Conservation (phyloP, 2,888 invertebrate genomes). For the Cristatella mucedo region DNA sequence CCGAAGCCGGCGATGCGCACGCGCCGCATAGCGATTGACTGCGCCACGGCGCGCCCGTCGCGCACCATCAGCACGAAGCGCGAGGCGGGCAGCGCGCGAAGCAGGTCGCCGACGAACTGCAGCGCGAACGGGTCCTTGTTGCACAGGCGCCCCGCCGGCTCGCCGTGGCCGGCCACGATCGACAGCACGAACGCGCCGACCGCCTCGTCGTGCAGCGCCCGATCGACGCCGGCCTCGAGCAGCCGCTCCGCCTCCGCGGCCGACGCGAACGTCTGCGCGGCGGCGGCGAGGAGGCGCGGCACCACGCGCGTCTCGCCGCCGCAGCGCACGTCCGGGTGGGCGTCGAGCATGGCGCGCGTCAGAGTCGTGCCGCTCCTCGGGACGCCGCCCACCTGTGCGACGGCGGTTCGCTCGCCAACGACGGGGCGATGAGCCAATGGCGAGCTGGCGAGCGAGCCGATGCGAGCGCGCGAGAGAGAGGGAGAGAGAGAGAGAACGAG, state of each 20-base stretch:
- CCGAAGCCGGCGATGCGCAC: slow-evolving; percentile 78
- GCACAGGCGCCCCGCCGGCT: slow-evolving; percentile 76
- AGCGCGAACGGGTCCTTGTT: slow-evolving; percentile 94
- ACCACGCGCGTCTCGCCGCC: slow-evolving; percentile 86
- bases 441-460: too few species aligned
- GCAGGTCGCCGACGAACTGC: slow-evolving; percentile 86
- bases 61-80: slow-evolving; percentile 94
- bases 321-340: slow-evolving; percentile 85
- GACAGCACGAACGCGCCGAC: slow-evolving; percentile 82
- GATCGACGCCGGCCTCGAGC: slow-evolving; percentile 80
- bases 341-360: slow-evolving; percentile 90
- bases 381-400: slow-evolving; percentile 87
- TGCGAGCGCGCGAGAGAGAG: too few species aligned
- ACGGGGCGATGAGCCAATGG: too few species aligned
- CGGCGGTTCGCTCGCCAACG: too few species aligned
- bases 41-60: slow-evolving; percentile 88
- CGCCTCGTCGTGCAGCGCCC: slow-evolving; percentile 72
- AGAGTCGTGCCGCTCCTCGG: slow-evolving; percentile 83
- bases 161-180: slow-evolving; percentile 75
- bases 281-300: slow-evolving; percentile 79
- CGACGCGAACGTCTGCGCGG: slow-evolving; percentile 83
- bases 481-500: too few species aligned
- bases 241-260: slow-evolving; percentile 75
- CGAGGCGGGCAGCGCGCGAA: slow-evolving; percentile 93
- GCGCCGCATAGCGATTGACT: slow-evolving; percentile 87